Evolutionary conservation across 2,113 vertebrate genomes (phyloP).

Genomic region (Loxodonta africana): DNA sequence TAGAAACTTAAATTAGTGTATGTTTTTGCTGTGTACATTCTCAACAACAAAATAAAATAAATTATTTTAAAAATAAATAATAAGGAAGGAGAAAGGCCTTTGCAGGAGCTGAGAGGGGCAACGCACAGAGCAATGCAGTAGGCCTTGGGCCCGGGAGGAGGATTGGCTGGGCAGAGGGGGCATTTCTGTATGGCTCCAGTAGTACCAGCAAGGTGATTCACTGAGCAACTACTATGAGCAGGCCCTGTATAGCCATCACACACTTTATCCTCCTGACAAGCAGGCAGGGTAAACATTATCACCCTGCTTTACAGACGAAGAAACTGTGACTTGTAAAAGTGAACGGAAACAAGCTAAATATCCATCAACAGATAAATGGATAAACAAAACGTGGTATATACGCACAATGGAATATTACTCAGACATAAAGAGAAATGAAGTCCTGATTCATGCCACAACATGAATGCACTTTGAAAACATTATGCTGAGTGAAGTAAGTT

Average conservation of each 20-base stretch:
- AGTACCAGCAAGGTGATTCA: not conserved
- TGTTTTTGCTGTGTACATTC: no score
- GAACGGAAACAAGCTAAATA: not conserved
- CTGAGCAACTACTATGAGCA: not conserved
- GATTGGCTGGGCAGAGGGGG: not conserved
- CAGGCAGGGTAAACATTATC: not conserved
- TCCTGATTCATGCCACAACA: not conserved
- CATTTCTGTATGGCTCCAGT: not conserved
- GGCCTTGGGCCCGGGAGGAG: not conserved
- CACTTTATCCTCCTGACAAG: not conserved
- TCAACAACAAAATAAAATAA: no score
- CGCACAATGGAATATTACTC: not conserved
- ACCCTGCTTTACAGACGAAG: not conserved
- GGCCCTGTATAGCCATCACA: not conserved
- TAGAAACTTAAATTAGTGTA: not conserved
- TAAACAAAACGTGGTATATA: not conserved
- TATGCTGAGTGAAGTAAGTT: no score
- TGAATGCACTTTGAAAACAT: not conserved
- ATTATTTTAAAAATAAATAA: not conserved
- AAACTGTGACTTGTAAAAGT: not conserved
- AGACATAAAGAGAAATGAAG: not conserved
- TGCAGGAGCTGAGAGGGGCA: not conserved
- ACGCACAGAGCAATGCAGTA: not conserved
- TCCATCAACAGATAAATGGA: not conserved
- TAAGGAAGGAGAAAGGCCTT: not conserved